These are phyloP conservation scores for Tortricodes alternella DNA, from an alignment of 2,888 invertebrate genomes.

Conservation along the genomic window DNA sequence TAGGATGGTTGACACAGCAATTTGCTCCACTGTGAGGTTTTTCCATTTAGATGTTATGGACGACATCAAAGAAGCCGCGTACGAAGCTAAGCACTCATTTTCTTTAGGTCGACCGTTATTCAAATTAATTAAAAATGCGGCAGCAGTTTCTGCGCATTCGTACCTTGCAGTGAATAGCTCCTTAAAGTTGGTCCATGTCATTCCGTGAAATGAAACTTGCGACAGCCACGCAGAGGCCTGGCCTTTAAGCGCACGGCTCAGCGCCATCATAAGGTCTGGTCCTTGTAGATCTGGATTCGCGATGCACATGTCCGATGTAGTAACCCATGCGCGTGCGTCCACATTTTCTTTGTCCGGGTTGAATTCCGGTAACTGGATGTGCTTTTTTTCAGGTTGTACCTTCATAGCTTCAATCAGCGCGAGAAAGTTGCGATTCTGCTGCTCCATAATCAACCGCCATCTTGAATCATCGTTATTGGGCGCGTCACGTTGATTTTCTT, in stretches of 20 bases:
- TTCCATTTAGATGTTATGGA: too few species aligned
- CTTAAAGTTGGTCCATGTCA: slow-evolving; percentile 32
- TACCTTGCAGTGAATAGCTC: slow-evolving; percentile 25
- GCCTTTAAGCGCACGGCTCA: slow-evolving; percentile 27
- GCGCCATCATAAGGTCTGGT: background rate
- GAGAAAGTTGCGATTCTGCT: background rate
- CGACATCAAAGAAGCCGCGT: too few species aligned
- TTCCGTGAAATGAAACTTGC: slow-evolving; percentile 24
- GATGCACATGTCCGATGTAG: background rate
- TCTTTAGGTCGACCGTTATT: slow-evolving; percentile 23
- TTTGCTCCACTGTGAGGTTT: too few species aligned
- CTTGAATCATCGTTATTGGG: background rate
- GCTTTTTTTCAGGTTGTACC: background rate
- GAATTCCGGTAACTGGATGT: background rate
- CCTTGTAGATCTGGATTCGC: background rate
- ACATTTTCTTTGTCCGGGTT: background rate
- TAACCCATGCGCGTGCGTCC: background rate
- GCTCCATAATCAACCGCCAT: background rate
- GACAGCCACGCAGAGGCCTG: too few species aligned
- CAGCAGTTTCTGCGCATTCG: slow-evolving; percentile 23
- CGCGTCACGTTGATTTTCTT: too few species aligned
- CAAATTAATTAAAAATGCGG: slow-evolving; percentile 21
- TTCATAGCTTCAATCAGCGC: background rate
- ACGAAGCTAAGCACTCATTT: too few species aligned
- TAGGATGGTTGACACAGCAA: too few species aligned